Base-by-base conservation (phyloP, 2,113 vertebrate species). In the Eurypyga helias region DNA sequence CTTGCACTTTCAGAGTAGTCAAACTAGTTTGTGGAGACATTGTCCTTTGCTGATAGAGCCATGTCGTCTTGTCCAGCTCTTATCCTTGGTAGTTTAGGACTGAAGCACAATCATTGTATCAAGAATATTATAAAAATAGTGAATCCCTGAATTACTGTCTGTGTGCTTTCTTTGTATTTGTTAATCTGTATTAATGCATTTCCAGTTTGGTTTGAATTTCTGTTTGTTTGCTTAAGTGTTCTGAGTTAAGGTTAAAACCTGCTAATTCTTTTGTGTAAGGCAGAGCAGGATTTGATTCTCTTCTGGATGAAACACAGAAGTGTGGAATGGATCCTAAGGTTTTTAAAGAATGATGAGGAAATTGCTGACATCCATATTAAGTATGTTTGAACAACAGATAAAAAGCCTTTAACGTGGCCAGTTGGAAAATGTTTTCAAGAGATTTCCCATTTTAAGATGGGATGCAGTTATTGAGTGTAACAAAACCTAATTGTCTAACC, bases 401-500 rank as follows among this genome's bases (percentile, higher is more conserved):
- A 64, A 77, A 71, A 52, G 19, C 34, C 43, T 86, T 58, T 88
- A 45, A 28, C 24, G 6, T 91, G 26, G 8, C 73, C 46, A 46
- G 9, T 25, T 83, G 55, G n/a, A 45, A 93, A 90, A 55, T n/a
- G 15, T 48, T 87, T 92, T 61, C 20, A 6, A 71, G 84, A 64
- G 88, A 48, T 7, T 73, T 80, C 7, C 13, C 14, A 4, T 72
- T 87, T 91, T 51, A 36, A 55, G 31, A 28, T 58, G 38, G 11
- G 14, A 20, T 90, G 26, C 52, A 87, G 18, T 33, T 80, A 25
- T 11, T 55, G 31, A 60, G 41, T 62, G 31, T 83, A 62, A 72
- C 58, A 81, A 75, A 93, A 51, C 26, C 33, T 45, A 76, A 72
- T 83, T 60, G 24, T 87, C 71, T 98, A 93, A 98, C 95, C n/a